Conservation (phyloP, 2,113 vertebrate genomes). For the Lichenostomus cassidix region DNA sequence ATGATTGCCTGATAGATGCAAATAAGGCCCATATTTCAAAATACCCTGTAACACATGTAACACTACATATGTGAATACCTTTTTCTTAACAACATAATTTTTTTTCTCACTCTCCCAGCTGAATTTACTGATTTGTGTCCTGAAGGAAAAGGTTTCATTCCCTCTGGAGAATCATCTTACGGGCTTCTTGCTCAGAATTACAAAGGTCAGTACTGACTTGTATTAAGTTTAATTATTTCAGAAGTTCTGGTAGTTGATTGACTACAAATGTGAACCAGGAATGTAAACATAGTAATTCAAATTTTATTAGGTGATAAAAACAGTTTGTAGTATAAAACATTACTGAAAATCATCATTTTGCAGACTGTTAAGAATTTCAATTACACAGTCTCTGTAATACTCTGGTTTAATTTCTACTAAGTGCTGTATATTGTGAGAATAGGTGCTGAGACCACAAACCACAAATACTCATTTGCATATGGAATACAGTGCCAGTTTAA, state of each 20-base stretch:
- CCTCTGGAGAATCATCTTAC: constrained; percentile 77
- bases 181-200: constrained; percentile 74
- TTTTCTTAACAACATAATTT: not conserved
- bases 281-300: not conserved
- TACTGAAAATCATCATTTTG: not conserved
- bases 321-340: not conserved
- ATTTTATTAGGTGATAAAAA: constrained; percentile 11
- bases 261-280: constrained; percentile 9
- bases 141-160: constrained; percentile 88
- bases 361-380: not conserved
- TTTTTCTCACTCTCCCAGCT: constrained; percentile 74
- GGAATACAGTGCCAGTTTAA: not conserved
- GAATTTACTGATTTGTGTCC: constrained; percentile 93
- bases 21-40: not conserved
- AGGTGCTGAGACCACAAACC: not conserved
- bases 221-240: not conserved
- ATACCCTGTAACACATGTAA: not conserved
- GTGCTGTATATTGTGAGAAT: not conserved
- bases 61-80: not conserved
- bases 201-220: constrained; percentile 78
- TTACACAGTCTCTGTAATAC: not conserved
- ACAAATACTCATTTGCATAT: not conserved
- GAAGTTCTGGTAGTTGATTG: not conserved
- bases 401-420: not conserved
- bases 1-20: not conserved